Base-by-base conservation (phyloP, 1,140 invertebrate genomes). In the Luehdorfia chinensis region DNA sequence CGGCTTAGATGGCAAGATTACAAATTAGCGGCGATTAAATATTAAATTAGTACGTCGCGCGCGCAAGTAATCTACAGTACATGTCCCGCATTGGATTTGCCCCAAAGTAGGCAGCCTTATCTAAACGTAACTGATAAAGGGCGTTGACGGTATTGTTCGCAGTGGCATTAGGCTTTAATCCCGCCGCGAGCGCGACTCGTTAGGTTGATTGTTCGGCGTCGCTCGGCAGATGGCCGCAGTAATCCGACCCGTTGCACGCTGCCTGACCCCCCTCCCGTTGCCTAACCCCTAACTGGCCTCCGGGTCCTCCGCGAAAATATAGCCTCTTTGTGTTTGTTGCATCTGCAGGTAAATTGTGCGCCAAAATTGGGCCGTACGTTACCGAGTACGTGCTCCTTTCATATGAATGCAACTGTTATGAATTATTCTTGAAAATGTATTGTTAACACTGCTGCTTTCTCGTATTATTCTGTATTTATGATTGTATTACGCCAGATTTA, bases 281-380 rank as follows among this genome's bases (percentile, higher is more conserved):
- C n/a, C n/a, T n/a, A n/a, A n/a, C n/a, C n/a, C n/a, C n/a, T n/a
- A n/a, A 45, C 16, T 47, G 55, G 55, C 69, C 68, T 71, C 70
- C 58, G 19, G 36, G 36, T 25, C 36, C 36, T 39, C 55, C 64
- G 61, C 59, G 74, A 72, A n/a, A n/a, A 80, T 75, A 80, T 74
- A 73, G 62, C 76, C 75, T 81, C 80, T 84, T 84, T 84, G 80
- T 84, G 75, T 76, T 76, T 75, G 75, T 80, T 84, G 77, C 80
- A 84, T 84, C 77, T 84, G 80, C 80, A 84, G 80, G 80, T 84
- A 81, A 81, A 81, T 84, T 81, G 77, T 71, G 59, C 69, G 65
- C 75, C 68, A 72, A 76, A 81, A 78, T 81, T 78, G 77, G 75
- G 68, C 72, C 66, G 75, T 78, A 75, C 64, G 66, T 80, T 78